These are phyloP conservation scores for Silurus meridionalis DNA, from an alignment of 2,113 vertebrate species.

Conservation along the genomic window DNA sequence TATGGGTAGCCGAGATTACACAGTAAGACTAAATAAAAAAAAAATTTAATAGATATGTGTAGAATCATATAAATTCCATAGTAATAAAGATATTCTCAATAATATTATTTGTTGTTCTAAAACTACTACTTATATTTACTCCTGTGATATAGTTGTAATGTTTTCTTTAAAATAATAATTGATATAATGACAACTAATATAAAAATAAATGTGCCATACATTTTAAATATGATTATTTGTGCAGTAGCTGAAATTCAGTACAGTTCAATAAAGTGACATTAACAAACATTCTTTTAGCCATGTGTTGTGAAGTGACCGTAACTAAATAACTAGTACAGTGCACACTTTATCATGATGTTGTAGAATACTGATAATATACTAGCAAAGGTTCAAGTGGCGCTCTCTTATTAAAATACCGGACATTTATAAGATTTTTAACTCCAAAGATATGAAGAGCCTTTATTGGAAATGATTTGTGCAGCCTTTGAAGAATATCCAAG, in stretches of 20 bases:
- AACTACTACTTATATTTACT: not conserved
- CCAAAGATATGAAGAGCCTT: constrained; percentile 69
- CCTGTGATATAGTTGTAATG: not conserved
- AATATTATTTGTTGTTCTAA: not conserved
- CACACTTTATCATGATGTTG: not conserved
- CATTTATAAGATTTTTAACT: constrained; percentile 13
- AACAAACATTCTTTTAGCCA: not conserved
- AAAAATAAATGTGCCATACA: not conserved
- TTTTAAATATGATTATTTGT: not conserved
- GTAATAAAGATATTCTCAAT: not conserved
- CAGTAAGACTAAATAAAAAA: not conserved
- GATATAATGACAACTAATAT: not conserved
- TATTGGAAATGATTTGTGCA: constrained; percentile 66
- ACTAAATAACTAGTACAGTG: not conserved
- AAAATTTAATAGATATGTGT: not conserved
- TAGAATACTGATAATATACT: constrained; percentile 31
- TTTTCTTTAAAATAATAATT: not conserved
- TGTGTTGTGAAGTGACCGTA: not conserved
- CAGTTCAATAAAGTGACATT: not conserved
- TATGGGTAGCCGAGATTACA: not conserved
- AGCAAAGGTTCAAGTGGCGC: constrained; percentile 43
- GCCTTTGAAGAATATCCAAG: constrained; percentile 86
- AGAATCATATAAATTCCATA: not conserved
- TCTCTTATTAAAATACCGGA: constrained; percentile 17
- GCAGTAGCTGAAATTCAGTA: not conserved